Evolutionary conservation across 2,797 vertebrate genomes (phyloP).

Genomic region (Neopelma chrysocephalum): DNA sequence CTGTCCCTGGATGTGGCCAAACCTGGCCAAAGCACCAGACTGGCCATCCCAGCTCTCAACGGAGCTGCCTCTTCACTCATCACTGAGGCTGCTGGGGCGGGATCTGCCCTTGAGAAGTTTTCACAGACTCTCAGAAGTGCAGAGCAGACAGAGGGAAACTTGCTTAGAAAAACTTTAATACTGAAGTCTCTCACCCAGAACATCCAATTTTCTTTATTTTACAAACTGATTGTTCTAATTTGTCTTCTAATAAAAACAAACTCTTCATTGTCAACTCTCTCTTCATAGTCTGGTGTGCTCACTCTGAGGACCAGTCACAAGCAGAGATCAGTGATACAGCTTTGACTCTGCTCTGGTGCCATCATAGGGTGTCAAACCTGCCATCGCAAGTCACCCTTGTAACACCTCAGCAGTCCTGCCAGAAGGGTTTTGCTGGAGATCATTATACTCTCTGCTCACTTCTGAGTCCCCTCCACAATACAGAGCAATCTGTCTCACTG

Average conservation of each 20-base stretch:
- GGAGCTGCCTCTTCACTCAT: neutral
- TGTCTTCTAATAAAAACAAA: slow-evolving; percentile 1
- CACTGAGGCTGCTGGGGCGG: neutral
- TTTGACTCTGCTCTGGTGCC: neutral
- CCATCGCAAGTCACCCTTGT: neutral
- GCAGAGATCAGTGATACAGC: neutral
- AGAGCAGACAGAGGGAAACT: neutral
- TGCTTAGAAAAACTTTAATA: neutral
- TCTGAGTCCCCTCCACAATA: neutral
- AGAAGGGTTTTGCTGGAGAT: neutral
- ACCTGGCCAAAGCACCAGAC: neutral
- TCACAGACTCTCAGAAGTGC: neutral
- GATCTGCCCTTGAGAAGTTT: neutral
- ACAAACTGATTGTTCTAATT: neutral
- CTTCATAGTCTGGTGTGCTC: neutral
- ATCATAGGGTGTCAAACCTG: neutral
- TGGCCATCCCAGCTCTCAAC: neutral
- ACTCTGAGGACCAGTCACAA: neutral
- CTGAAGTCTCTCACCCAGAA: neutral
- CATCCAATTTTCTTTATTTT: slow-evolving; percentile 19
- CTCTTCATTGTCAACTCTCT: neutral
- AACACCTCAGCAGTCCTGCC: neutral
- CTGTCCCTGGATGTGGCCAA: accelerated
- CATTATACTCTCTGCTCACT: neutral
- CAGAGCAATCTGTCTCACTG: neutral